Percentiles rank a stretch among this genome's conserved stretches.
phyloP scores from a whole-genome alignment of 1,140 invertebrate species.

The Chelonus insularis region DNA sequence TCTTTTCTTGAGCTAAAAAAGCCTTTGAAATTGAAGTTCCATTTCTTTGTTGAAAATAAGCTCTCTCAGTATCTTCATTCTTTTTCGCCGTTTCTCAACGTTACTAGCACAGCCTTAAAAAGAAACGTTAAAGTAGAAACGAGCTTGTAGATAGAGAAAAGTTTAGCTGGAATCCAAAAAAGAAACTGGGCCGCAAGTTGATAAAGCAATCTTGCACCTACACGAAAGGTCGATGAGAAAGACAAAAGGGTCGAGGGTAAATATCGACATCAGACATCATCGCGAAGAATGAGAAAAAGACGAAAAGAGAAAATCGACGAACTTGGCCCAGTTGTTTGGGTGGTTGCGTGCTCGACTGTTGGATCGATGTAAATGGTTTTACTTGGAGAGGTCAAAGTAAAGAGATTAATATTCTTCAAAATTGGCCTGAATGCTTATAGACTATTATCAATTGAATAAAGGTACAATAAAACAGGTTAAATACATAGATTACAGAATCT shows the following conservation, averaged over 20 bases:
- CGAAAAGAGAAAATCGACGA: background rate
- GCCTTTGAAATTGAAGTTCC: too few relatives aligned
- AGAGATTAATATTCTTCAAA: slow-evolving; percentile 12
- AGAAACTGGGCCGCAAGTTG: slow-evolving; percentile 3
- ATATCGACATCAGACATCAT: slow-evolving; percentile 1
- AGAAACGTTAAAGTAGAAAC: background rate
- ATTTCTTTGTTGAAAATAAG: background rate
- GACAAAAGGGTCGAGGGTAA: slow-evolving; percentile 5
- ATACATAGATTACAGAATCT: too few relatives aligned
- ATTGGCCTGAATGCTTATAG: background rate
- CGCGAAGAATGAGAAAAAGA: background rate
- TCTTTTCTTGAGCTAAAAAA: background rate
- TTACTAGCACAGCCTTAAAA: background rate
- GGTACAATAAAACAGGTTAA: too few relatives aligned
- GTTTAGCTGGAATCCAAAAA: background rate
- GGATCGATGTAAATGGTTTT: slow-evolving; percentile 19
- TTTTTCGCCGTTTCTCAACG: background rate
- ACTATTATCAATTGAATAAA: background rate
- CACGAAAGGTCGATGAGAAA: background rate
- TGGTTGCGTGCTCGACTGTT: slow-evolving; percentile 3
- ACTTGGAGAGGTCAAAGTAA: slow-evolving; percentile 7
- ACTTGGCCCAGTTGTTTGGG: slow-evolving; percentile 18
- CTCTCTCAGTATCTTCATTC: too few relatives aligned
- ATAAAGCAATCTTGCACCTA: slow-evolving; percentile 6
- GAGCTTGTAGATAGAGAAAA: background rate